Conservation (phyloP, 2,797 vertebrate species). For the Phaenicophaeus curvirostris region DNA sequence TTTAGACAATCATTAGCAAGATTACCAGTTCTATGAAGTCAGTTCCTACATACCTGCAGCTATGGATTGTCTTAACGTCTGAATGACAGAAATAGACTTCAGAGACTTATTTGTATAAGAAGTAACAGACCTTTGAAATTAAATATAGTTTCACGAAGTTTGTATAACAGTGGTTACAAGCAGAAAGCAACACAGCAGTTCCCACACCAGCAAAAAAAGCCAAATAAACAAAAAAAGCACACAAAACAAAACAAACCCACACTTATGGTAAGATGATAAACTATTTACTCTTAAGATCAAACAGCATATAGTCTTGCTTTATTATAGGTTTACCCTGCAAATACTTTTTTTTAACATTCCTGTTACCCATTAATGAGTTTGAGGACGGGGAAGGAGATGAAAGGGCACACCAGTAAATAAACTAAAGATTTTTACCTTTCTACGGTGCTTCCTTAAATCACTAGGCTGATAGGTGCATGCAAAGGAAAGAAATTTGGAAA, state of each 20-base stretch:
- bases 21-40: neutral
- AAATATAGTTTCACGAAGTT: neutral
- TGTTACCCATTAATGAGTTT: neutral
- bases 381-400: neutral
- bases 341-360: neutral
- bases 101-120: neutral
- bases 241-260: neutral
- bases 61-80: neutral
- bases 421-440: conserved; percentile 89
- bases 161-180: neutral
- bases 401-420: conserved; percentile 36
- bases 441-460: conserved; percentile 98
- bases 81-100: neutral
- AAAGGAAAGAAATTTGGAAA: conserved; percentile 78
- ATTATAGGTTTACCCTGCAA: neutral
- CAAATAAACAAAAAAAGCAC: neutral
- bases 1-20: neutral
- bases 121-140: neutral
- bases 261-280: neutral
- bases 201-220: neutral
- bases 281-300: neutral
- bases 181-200: neutral
- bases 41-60: neutral
- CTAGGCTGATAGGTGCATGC: conserved; percentile 95
- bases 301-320: neutral